Percentiles rank a stretch among this genome's conserved stretches.
Conservation (phyloP, 2,797 vertebrate genomes). For the Sphenodon punctatus region DNA sequence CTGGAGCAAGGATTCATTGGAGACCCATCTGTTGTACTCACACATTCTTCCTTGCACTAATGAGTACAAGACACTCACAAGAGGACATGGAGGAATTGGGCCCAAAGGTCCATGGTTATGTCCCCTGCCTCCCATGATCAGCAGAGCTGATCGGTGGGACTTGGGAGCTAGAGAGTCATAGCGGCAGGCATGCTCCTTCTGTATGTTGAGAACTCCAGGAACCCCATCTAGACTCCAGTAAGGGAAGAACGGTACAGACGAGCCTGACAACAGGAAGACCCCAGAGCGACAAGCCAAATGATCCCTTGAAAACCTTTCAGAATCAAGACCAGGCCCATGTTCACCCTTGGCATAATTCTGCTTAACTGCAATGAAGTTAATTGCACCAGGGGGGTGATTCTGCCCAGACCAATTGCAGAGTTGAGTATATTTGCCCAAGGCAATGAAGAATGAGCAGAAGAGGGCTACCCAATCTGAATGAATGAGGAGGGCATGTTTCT, state of each 20-base stretch:
- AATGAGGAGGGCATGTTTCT: too few relatives aligned
- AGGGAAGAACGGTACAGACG: neutral
- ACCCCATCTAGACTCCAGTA: neutral
- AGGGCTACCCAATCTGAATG: neutral
- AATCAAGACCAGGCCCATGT: too few relatives aligned
- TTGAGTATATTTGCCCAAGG: fast-evolving
- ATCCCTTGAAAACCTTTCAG: neutral
- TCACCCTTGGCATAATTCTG: too few relatives aligned
- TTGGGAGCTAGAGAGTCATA: too few relatives aligned
- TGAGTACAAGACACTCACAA: neutral
- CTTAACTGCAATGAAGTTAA: too few relatives aligned
- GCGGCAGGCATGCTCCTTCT: neutral
- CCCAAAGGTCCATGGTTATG: neutral
- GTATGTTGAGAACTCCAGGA: neutral
- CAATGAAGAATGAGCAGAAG: neutral
- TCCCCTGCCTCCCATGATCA: neutral
- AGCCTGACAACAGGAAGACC: neutral
- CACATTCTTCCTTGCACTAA: neutral
- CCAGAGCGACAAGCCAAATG: fast-evolving
- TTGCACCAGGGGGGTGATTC: fast-evolving
- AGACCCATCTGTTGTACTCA: too few relatives aligned
- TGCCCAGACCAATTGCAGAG: neutral
- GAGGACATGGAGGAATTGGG: neutral
- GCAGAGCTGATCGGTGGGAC: fast-evolving
- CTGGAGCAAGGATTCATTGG: neutral